Percentiles rank a stretch among this genome's conserved stretches.
These are phyloP conservation scores for Acleris emargana DNA, from an alignment of 2,888 invertebrate species.

Conservation along the genomic window DNA sequence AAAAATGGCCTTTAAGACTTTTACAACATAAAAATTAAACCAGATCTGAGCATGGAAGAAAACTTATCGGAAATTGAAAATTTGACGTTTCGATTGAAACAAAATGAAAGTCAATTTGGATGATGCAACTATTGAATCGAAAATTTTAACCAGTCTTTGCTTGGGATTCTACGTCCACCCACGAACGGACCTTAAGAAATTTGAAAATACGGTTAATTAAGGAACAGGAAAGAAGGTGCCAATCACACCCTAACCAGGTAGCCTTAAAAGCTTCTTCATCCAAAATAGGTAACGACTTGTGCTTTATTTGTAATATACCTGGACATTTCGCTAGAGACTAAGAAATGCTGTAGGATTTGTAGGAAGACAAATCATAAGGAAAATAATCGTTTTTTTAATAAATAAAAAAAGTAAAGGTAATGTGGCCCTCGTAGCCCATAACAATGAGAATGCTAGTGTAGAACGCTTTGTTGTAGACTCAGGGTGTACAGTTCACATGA, in stretches of 20 bases:
- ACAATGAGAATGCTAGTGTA: neutral
- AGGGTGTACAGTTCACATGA: no score
- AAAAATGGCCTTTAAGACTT: neutral
- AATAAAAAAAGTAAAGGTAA: neutral
- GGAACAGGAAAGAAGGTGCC: no score
- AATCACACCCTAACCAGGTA: no score
- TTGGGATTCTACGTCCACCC: no score
- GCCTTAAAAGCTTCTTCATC: no score
- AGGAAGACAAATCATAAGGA: slow-evolving; percentile 1
- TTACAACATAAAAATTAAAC: neutral
- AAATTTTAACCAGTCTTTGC: neutral
- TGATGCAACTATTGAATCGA: neutral
- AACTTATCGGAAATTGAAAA: neutral
- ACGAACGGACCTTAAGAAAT: no score
- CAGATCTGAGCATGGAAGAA: neutral
- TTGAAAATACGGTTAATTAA: no score
- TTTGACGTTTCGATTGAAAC: neutral
- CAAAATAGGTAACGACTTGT: no score
- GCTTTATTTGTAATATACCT: no score
- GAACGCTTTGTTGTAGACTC: no score
- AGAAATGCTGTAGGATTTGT: slow-evolving; percentile 1
- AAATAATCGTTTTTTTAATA: neutral
- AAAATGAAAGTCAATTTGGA: neutral
- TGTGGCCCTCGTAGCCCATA: neutral
- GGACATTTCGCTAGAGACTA: no score